Conservation (phyloP, 2,113 vertebrate genomes). For the Acanthisitta chloris region DNA sequence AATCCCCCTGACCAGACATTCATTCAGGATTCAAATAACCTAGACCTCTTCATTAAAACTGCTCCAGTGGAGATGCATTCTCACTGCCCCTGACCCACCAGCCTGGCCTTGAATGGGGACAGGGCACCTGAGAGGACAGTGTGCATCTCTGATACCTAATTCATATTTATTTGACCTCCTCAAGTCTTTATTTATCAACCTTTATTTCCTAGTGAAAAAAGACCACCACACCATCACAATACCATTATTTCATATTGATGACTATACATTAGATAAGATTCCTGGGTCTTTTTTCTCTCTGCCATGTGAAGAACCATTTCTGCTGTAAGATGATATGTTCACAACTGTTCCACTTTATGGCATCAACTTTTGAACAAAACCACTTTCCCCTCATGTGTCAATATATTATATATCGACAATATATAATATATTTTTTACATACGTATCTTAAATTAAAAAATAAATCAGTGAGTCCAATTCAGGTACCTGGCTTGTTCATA, state of each 20-base stretch:
- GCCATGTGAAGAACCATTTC: not conserved
- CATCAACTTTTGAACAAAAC: not conserved
- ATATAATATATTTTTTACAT: not conserved
- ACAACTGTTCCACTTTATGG: not conserved
- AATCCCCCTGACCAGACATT: not conserved
- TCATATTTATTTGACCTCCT: not conserved
- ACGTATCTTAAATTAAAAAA: not conserved
- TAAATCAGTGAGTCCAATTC: not conserved
- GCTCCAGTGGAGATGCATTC: accelerated
- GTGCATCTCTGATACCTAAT: not conserved
- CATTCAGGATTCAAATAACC: accelerated
- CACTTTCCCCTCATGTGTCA: not conserved
- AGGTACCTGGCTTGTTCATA: not conserved
- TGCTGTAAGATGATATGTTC: not conserved
- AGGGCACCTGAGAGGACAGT: accelerated
- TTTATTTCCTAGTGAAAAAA: not conserved
- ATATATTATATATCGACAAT: not conserved
- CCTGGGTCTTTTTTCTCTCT: not conserved
- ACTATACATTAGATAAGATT: not conserved
- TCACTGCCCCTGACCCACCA: not conserved
- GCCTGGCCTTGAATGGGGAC: accelerated
- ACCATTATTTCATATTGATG: not conserved
- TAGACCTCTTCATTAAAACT: not conserved
- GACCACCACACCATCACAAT: not conserved
- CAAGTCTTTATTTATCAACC: not conserved